A percentile compares a stretch with the other conserved stretches of the same genome.
Conservation (phyloP, 2,113 vertebrate species). For the Sylvia atricapilla region DNA sequence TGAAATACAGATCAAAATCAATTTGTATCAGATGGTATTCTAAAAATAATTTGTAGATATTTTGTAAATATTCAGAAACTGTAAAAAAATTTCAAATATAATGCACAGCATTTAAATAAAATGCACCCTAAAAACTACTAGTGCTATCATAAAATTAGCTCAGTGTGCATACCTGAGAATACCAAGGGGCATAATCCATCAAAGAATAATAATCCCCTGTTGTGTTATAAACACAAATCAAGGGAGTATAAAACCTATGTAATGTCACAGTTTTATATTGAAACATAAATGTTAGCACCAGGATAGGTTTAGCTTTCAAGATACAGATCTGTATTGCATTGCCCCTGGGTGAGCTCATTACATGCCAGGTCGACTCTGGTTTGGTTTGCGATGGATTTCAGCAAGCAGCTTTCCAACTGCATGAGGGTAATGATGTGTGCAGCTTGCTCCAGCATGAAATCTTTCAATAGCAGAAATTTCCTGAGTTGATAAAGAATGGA, state of each 20-base stretch:
- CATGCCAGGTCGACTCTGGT: background rate
- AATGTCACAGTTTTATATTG: constrained; percentile 34
- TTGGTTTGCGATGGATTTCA: background rate
- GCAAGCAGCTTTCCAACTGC: background rate
- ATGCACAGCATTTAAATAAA: background rate
- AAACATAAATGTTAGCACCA: constrained; percentile 33
- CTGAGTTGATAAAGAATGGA: background rate
- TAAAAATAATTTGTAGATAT: background rate
- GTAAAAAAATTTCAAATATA: background rate
- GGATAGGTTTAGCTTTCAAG: constrained; percentile 21
- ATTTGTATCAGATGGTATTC: background rate
- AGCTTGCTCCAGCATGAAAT: background rate
- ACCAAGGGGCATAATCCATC: constrained; percentile 2
- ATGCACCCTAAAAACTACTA: background rate
- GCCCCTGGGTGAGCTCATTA: constrained; percentile 34
- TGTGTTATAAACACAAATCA: constrained; percentile 43
- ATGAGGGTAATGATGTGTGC: background rate
- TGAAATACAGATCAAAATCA: background rate
- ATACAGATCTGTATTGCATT: background rate
- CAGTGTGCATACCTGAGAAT: background rate
- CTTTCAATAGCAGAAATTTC: background rate
- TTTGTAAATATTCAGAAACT: background rate
- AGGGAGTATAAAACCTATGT: background rate
- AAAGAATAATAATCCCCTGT: background rate
- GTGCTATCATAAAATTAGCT: background rate